A percentile compares a stretch with the other conserved stretches of the same genome.
Evolutionary conservation across 2,113 vertebrate species (phyloP).

Genomic region (Motacilla tschutschensis): DNA sequence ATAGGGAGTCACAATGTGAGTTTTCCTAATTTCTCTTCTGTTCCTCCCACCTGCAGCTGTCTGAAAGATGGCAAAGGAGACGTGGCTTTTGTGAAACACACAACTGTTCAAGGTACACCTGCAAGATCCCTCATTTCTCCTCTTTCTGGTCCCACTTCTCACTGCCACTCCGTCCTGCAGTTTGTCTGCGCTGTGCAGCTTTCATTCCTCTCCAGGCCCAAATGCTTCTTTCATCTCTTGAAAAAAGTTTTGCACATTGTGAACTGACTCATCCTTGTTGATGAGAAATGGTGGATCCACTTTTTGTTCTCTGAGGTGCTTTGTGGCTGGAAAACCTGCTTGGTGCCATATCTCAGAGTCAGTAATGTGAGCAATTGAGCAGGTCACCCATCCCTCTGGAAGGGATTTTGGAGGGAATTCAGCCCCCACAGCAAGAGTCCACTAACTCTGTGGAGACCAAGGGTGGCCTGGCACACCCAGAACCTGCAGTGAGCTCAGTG

Average conservation of each 20-base stretch:
- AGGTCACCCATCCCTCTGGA: neutral
- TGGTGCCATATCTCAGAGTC: neutral
- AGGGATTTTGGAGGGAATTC: neutral
- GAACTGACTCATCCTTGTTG: neutral
- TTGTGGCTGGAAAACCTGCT: neutral
- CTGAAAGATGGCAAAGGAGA: constrained; percentile 78
- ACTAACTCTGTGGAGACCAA: neutral
- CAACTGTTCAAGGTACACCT: constrained; percentile 78
- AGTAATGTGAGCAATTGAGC: neutral
- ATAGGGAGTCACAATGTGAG: neutral
- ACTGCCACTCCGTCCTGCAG: neutral
- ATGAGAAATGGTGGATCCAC: neutral
- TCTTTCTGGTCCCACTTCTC: neutral
- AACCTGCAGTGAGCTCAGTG: neutral
- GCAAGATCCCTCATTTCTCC: neutral
- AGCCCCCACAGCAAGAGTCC: neutral
- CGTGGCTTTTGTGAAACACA: constrained; percentile 86
- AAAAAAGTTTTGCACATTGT: neutral
- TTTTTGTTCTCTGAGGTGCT: neutral
- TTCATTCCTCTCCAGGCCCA: neutral
- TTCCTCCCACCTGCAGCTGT: constrained; percentile 73
- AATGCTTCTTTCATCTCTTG: neutral
- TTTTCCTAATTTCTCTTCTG: neutral
- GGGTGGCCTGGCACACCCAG: neutral
- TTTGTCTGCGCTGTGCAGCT: neutral